Base-by-base conservation (phyloP, 2,113 vertebrate genomes). In the Nothoprocta pentlandii region DNA sequence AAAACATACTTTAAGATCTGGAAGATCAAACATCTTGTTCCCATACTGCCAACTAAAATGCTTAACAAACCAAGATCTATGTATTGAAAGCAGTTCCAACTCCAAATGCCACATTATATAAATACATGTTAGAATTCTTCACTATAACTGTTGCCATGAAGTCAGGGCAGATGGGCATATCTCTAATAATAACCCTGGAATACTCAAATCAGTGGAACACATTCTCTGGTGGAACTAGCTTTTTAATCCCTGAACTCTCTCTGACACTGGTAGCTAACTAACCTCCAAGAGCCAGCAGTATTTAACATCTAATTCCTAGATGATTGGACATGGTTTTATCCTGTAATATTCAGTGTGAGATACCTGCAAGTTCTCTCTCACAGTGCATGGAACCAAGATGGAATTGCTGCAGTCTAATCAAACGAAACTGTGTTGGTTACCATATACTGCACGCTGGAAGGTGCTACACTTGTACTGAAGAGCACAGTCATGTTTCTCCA, bases 371-470 rank as follows among this genome's bases (percentile, higher is more conserved):
- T 90, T 77, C 69, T 80, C 71, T 56, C 28, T 85, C 56, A 5
- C 32, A n/a, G 3, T 34, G 10, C 1, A 0, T 26, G 36, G 90
- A 76, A 63, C 16, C 56, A 63, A 82, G 67, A 76, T 51, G 81
- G 32, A 41, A n/a, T 9, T 81, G n/a, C 67, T 92, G 70, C 77
- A 41, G 36, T 69, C 59, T 62, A 5, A 80, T 46, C 76, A 74
- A 39, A 79, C 62, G 75, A 75, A 76, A 94, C 80, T 66, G 59
- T 69, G 87, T 69, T 53, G 30, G 67, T 92, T 94, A 63, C 81
- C 75, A 59, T 58, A 68, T 63, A 87, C 78, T 7, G 4, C 74
- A 80, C 58, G 69, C 39, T 85, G 44, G 42, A 92, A 96, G 62
- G 53, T 89, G 80, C 59, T 91, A 76, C 54, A n/a, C 69, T 89